Conservation (phyloP, 1,140 invertebrate genomes). For the Ruditapes philippinarum region DNA sequence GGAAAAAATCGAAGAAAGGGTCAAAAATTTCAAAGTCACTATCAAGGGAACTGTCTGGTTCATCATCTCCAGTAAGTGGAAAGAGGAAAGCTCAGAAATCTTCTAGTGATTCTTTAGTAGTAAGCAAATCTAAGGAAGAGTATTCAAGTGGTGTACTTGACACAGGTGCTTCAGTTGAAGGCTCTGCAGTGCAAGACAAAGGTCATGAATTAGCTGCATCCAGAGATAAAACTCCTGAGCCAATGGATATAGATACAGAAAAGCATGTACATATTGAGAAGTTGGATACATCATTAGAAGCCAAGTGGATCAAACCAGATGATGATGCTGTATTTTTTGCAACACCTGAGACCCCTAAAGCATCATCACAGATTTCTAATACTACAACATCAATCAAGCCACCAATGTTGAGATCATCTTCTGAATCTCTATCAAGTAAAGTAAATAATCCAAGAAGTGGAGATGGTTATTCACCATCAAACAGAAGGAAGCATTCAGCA, state of each 20-base stretch:
- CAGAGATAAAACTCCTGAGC: slow-evolving; percentile 1
- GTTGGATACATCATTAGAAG: slow-evolving; percentile 47
- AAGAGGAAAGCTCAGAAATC: slow-evolving; percentile 57
- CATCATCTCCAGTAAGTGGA: not conserved
- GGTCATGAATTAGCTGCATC: too few species aligned
- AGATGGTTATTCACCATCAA: not conserved
- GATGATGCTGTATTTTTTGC: not conserved
- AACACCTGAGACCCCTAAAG: not conserved
- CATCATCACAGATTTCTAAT: not conserved
- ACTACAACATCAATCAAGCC: not conserved
- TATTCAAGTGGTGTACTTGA: not conserved
- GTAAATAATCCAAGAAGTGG: not conserved
- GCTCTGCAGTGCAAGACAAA: not conserved
- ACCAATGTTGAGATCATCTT: not conserved
- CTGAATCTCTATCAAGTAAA: not conserved
- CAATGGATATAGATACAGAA: slow-evolving; percentile 23
- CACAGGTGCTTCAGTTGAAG: not conserved
- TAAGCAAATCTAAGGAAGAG: not conserved
- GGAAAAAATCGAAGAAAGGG: slow-evolving; percentile 42
- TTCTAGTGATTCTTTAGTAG: slow-evolving; percentile 47
- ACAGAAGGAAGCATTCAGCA: not conserved
- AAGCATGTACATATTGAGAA: slow-evolving; percentile 48
- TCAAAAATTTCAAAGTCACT: slow-evolving; percentile 55
- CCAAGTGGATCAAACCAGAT: slow-evolving; percentile 50
- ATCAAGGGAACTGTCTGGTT: slow-evolving; percentile 45